A percentile compares a stretch with the other conserved stretches of the same genome.
phyloP scores from a whole-genome alignment of 2,113 vertebrate genomes.

The Pomatorhinus ruficollis region DNA sequence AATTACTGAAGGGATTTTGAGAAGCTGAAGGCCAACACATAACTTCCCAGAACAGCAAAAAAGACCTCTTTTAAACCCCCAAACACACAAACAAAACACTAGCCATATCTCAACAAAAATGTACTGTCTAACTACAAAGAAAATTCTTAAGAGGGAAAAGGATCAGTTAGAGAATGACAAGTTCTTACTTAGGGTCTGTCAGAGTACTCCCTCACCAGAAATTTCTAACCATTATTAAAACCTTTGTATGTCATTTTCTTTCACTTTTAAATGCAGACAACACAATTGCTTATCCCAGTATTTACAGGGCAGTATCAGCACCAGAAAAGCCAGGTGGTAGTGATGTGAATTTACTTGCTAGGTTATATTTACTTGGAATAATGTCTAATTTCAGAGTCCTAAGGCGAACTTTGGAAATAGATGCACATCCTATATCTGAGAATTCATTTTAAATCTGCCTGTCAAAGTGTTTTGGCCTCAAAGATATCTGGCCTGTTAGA shows the following conservation, averaged over 20 bases:
- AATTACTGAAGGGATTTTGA: neutral
- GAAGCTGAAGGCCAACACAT: neutral
- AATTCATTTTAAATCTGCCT: conserved; percentile 89
- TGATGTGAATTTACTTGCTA: conserved; percentile 86
- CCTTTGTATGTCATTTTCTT: neutral
- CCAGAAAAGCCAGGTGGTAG: conserved; percentile 90
- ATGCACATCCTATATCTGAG: conserved; percentile 87
- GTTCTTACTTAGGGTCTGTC: neutral
- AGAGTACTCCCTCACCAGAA: neutral
- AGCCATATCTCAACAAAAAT: neutral
- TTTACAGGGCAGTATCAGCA: neutral
- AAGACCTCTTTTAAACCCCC: accelerated
- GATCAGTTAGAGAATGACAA: neutral
- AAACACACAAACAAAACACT: neutral
- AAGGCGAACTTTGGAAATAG: conserved; percentile 92
- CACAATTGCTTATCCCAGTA: neutral
- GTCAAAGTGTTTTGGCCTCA: conserved; percentile 89
- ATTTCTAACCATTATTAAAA: neutral
- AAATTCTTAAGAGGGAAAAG: neutral
- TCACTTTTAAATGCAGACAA: neutral
- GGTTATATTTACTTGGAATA: conserved; percentile 78
- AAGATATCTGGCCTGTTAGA: conserved; percentile 89
- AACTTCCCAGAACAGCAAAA: neutral
- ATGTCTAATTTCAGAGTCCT: conserved; percentile 83
- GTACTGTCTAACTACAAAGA: neutral